A percentile compares a stretch with the other conserved stretches of the same genome.
phyloP scores from a whole-genome alignment of 2,888 invertebrate species.

The Sinotaia quadrata region DNA sequence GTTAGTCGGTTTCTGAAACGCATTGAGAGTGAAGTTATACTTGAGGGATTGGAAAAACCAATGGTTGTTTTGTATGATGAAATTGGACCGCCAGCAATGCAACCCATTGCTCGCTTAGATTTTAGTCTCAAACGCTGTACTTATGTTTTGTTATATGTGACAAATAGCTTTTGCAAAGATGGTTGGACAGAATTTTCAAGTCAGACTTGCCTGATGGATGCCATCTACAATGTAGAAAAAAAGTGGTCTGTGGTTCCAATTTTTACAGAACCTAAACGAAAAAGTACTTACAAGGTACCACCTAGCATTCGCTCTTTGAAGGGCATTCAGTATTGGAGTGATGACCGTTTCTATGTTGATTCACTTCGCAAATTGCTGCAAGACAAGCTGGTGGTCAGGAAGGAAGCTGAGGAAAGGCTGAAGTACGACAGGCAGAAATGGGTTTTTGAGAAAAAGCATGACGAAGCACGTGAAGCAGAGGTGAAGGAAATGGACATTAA shows the following conservation, averaged over 20 bases:
- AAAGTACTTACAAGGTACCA: conserved; percentile 44
- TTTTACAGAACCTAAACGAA: conserved; percentile 47
- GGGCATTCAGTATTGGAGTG: conserved; percentile 55
- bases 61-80: conserved; percentile 47
- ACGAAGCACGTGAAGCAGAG: not conserved
- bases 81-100: conserved; percentile 32
- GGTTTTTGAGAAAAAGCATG: conserved; percentile 24
- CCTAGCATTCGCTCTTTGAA: conserved; percentile 56
- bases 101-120: conserved; percentile 39
- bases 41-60: conserved; percentile 29
- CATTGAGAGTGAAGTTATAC: conserved; percentile 40
- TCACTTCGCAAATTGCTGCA: conserved; percentile 49
- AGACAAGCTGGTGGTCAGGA: conserved; percentile 42
- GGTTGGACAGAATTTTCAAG: conserved; percentile 54
- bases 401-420: conserved; percentile 21
- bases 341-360: conserved; percentile 51
- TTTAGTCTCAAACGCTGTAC: conserved; percentile 52
- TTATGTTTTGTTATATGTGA: conserved; percentile 57
- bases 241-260: conserved; percentile 63
- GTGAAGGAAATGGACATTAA: too few relatives aligned
- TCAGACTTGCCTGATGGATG: conserved; percentile 57
- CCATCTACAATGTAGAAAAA: conserved; percentile 52
- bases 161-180: conserved; percentile 49
- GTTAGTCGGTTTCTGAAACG: conserved; percentile 46
- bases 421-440: conserved; percentile 13